Evolutionary conservation across 1,140 invertebrate species (phyloP).

Genomic region (Agrypnia vestita): DNA sequence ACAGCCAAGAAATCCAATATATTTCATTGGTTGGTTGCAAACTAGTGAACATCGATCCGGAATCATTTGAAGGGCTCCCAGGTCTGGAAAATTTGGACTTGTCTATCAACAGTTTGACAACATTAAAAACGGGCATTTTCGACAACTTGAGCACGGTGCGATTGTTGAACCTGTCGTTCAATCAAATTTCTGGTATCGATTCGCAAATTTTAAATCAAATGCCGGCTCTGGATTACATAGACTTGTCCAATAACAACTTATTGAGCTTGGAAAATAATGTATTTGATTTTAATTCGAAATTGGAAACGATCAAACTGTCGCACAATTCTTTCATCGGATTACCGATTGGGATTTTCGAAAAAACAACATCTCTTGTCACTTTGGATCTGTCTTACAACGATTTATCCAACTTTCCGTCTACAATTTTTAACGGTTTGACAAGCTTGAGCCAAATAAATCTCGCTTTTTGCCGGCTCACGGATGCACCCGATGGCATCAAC

Average conservation of each 20-base stretch:
- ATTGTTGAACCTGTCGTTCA: constrained; percentile 47
- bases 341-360: constrained; percentile 49
- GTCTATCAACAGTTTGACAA: constrained; percentile 38
- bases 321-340: constrained; percentile 41
- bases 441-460: constrained; percentile 30
- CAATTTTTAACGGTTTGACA: constrained; percentile 45
- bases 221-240: constrained; percentile 39
- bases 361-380: constrained; percentile 9
- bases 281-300: constrained; percentile 17
- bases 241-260: constrained; percentile 53
- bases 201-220: constrained; percentile 46
- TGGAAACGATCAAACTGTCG: constrained; percentile 23
- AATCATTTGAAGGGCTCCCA: constrained; percentile 34
- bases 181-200: constrained; percentile 20
- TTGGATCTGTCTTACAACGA: constrained; percentile 54
- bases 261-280: constrained; percentile 8
- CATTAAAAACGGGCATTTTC: constrained; percentile 33
- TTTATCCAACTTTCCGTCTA: constrained; percentile 31
- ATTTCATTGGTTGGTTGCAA: constrained; percentile 30
- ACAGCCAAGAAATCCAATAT: constrained; percentile 15
- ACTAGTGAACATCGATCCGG: constrained; percentile 27
- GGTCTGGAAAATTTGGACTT: constrained; percentile 51
- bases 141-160: constrained; percentile 33
- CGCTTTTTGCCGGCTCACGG: constrained; percentile 24
- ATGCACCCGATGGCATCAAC: constrained; percentile 46